phyloP scores from a whole-genome alignment of 2,797 vertebrate genomes.

The Zenarchopterus dispar region DNA sequence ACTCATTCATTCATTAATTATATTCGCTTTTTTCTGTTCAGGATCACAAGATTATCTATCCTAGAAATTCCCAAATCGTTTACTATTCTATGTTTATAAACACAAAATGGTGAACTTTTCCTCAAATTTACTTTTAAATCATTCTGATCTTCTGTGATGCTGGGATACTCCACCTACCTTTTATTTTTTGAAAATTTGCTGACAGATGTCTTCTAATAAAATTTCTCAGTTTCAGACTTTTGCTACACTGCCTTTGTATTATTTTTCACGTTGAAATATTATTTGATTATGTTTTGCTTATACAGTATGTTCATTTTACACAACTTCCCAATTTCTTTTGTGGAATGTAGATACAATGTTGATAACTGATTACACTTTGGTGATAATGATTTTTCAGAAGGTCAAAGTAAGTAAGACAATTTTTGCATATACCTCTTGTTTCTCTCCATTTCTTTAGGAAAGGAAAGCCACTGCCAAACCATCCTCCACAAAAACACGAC shows the following conservation, averaged over 20 bases:
- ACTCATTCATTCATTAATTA: no score
- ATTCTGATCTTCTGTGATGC: no score
- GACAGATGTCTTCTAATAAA: no score
- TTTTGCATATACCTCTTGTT: slow-evolving; percentile 1
- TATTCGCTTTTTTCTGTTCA: no score
- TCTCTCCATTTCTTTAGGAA: slow-evolving; percentile 78
- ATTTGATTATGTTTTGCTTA: no score
- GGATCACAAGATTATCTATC: no score
- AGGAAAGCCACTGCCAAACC: slow-evolving; percentile 92
- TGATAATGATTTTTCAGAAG: not conserved
- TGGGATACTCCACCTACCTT: no score
- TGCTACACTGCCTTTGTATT: slow-evolving; percentile 2
- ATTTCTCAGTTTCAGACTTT: not conserved
- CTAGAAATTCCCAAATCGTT: no score
- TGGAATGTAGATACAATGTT: not conserved
- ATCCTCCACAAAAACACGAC: slow-evolving; percentile 76
- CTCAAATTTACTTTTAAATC: no score
- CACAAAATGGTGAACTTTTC: no score
- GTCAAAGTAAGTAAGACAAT: not conserved
- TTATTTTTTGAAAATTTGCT: no score
- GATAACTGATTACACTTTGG: slow-evolving; percentile 9
- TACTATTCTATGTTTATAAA: no score
- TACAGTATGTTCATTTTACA: not conserved
- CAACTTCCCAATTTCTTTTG: not conserved
- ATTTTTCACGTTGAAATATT: not conserved